Percentiles rank a stretch among this genome's conserved stretches.
Conservation (phyloP, 2,888 invertebrate species). For the Lasioglossum figueresi region DNA sequence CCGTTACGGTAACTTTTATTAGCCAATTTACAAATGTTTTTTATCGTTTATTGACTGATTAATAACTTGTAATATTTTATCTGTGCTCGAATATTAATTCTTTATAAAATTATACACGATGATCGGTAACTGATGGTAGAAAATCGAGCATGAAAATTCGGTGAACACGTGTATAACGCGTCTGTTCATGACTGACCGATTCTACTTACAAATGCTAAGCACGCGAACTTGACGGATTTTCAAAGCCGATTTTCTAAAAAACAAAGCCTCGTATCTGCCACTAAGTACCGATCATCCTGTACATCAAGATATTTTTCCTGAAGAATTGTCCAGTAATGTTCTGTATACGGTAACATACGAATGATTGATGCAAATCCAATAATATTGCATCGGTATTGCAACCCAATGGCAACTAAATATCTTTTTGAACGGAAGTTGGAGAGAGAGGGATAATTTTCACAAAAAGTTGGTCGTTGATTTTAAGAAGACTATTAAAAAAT, state of each 20-base stretch:
- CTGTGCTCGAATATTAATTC: neutral
- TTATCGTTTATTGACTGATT: neutral
- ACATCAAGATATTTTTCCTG: no score
- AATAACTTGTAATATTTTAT: neutral
- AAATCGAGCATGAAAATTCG: neutral
- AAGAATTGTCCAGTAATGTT: no score
- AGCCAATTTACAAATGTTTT: neutral
- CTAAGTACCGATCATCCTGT: no score
- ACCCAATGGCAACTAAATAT: no score
- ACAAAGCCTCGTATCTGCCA: no score
- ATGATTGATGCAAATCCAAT: no score
- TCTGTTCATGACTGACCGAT: neutral
- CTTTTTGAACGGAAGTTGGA: no score
- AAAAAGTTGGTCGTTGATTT: no score
- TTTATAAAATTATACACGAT: neutral
- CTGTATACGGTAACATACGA: no score
- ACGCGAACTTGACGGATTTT: neutral
- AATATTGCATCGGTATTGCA: no score
- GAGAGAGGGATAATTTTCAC: no score
- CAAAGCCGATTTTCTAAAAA: neutral
- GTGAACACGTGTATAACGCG: neutral
- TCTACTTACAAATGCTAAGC: neutral
- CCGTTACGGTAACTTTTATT: neutral
- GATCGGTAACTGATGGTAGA: neutral
- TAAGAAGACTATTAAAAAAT: no score